A percentile compares a stretch with the other conserved stretches of the same genome.
These are phyloP conservation scores for Enteromius thamalakanensis DNA, from an alignment of 2,797 vertebrate species.

Conservation along the genomic window DNA sequence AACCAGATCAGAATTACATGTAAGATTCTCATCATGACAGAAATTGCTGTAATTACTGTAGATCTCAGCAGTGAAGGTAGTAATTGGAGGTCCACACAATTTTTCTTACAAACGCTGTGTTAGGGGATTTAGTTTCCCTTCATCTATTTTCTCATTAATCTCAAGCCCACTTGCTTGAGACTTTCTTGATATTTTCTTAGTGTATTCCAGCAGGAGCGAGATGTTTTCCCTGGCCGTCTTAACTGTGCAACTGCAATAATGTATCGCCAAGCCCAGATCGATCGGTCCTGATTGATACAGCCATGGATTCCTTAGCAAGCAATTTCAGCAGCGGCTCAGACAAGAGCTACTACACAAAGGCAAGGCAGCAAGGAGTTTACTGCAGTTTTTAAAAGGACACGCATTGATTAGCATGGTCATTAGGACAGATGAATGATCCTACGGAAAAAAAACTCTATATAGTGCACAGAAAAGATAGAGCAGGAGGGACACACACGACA, in stretches of 20 bases:
- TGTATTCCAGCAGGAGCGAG: background rate
- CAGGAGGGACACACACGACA: background rate
- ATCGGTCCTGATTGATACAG: constrained; percentile 59
- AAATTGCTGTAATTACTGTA: constrained; percentile 30
- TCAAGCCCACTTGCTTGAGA: constrained; percentile 13
- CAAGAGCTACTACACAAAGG: constrained; percentile 38
- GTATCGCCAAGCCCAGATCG: constrained; percentile 52
- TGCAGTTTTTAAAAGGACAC: constrained; percentile 45
- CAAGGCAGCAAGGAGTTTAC: constrained; percentile 36
- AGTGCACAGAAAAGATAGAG: constrained; percentile 6
- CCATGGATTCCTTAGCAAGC: constrained; percentile 56
- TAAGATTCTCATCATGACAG: constrained; percentile 15
- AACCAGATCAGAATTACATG: background rate
- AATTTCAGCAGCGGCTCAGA: constrained; percentile 45
- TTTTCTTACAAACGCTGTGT: background rate
- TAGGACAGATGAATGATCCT: constrained; percentile 54
- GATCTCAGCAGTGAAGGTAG: constrained; percentile 10
- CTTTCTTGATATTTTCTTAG: constrained; percentile 23
- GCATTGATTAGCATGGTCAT: constrained; percentile 57
- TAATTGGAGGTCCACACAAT: constrained; percentile 1
- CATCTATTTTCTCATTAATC: constrained; percentile 23
- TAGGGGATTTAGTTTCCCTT: constrained; percentile 27
- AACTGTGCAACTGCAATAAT: constrained; percentile 48
- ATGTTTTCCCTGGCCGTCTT: constrained; percentile 32
- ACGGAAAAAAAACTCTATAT: background rate